phyloP scores from a whole-genome alignment of 2,888 invertebrate genomes.

The Stenoptilia bipunctidactyla region DNA sequence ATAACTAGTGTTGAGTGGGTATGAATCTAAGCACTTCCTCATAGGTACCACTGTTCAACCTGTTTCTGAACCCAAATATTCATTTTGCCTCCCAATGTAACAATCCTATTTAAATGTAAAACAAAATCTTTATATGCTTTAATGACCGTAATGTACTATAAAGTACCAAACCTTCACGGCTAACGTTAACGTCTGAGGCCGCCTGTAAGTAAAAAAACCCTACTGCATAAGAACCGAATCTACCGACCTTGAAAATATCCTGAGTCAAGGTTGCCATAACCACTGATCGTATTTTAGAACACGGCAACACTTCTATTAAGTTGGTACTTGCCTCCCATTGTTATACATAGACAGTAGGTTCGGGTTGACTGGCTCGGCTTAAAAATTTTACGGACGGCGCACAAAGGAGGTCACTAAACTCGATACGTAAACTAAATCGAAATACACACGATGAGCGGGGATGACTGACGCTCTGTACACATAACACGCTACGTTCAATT shows the following conservation, averaged over 20 bases:
- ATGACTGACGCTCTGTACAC: constrained; percentile 24
- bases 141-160: no score
- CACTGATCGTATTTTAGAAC: constrained; percentile 28
- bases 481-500: constrained; percentile 12
- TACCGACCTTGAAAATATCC: constrained; percentile 40
- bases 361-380: constrained; percentile 42
- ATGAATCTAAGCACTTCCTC: no score
- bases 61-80: no score
- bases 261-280: constrained; percentile 49
- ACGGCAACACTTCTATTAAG: constrained; percentile 29
- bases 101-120: no score
- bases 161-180: no score
- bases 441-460: constrained; percentile 27
- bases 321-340: constrained; percentile 50
- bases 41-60: no score
- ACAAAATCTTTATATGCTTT: no score
- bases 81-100: no score
- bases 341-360: constrained; percentile 42
- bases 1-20: no score
- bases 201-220: no score
- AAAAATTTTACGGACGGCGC: constrained; percentile 34
- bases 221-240: no score
- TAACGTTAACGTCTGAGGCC: no score
- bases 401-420: constrained; percentile 47
- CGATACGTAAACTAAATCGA: constrained; percentile 49